Base-by-base conservation (phyloP, 2,113 vertebrate genomes). In the Festucalex cinctus region DNA sequence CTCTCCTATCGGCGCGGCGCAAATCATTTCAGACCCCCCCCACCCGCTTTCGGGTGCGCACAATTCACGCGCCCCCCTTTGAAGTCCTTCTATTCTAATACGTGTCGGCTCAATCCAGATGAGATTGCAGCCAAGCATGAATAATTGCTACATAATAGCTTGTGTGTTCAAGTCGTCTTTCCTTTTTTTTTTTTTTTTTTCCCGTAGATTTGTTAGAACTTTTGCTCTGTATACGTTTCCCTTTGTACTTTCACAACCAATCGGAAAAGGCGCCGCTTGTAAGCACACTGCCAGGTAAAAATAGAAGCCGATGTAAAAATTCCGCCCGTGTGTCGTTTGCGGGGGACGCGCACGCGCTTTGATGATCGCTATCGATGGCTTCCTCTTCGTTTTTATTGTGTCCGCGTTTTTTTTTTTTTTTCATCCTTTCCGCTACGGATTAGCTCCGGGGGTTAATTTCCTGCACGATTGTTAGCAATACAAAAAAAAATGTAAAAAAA, bases 1-100 rank as follows among this genome's bases (percentile, higher is more conserved):
- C 70, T 76, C 74, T 77, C 54, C 54, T 49, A 32, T 64, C 75
- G 57, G 26, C 0, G 81, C 79, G 76, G 78, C 78, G 76, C 71
- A 76, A 85, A 78, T 73, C 58, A 60, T 57, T 57, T 28, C 58
- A 60, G 68, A 72, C 80, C 48, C 68, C 37, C 70, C 60, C 41
- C 39, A 3, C 9, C 37, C 37, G 1, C 0, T 75, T 80, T 17
- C 68, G 72, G 59, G 62, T 57, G 36, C 63, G 49, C 26, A 77
- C 69, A 79, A 85, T 86, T 83, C 85, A 77, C 65, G 76, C 59
- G 22, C 16, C 62, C 61, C 14, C 22, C 73, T 86, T 82, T 87
- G 83, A 86, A 77, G 77, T 76, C 70, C n/a, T 26, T 63, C 79
- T 44, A 71, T 79, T 69, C 58, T 35, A 49, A 46, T 32, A 22